Evolutionary conservation across 2,888 invertebrate genomes (phyloP).

Genomic region (Eupithecia exiguata): DNA sequence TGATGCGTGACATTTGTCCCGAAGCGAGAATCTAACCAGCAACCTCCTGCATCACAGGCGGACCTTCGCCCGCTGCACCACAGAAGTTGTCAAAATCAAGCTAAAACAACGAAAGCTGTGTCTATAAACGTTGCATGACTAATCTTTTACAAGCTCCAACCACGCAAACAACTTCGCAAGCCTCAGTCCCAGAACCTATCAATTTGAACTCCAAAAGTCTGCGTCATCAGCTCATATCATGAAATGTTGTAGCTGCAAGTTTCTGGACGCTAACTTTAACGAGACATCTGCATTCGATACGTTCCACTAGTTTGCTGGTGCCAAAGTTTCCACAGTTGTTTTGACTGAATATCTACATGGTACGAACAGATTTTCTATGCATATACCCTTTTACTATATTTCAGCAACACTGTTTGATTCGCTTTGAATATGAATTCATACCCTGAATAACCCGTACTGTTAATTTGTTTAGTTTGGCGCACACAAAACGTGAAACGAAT

Average conservation of each 20-base stretch:
- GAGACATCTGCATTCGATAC: constrained; percentile 36
- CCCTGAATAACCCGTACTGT: not conserved
- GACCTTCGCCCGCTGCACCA: too few species aligned
- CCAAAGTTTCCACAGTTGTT: constrained; percentile 16
- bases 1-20: too few species aligned
- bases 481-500: constrained; percentile 12
- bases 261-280: constrained; percentile 34
- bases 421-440: not conserved
- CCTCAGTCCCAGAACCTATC: not conserved
- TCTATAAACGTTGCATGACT: not conserved
- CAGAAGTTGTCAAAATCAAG: too few species aligned
- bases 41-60: too few species aligned
- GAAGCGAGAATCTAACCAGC: too few species aligned
- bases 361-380: not conserved
- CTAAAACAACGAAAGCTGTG: too few species aligned
- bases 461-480: constrained; percentile 4
- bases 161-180: not conserved
- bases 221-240: constrained; percentile 19
- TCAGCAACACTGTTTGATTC: not conserved
- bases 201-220: not conserved
- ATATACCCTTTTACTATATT: too few species aligned
- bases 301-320: constrained; percentile 30
- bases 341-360: not conserved
- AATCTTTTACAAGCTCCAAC: not conserved
- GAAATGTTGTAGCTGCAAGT: constrained; percentile 30